These are phyloP conservation scores for Betta splendens DNA, from an alignment of 2,797 vertebrate species.

Conservation along the genomic window DNA sequence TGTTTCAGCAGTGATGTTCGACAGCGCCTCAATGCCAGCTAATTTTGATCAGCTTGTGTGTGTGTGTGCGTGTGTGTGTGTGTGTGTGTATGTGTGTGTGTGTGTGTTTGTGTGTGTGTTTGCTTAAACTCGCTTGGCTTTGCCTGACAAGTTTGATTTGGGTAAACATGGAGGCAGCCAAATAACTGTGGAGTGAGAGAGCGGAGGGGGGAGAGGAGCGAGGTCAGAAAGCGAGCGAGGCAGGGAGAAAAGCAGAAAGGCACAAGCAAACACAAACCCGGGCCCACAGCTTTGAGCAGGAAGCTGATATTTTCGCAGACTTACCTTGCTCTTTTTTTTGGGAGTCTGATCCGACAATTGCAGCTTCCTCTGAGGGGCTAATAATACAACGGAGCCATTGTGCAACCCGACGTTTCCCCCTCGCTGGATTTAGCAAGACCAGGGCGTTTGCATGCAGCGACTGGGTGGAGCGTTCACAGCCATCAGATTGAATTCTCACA, in stretches of 20 bases:
- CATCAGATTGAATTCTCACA: slow-evolving; percentile 72
- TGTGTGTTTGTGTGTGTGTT: slow-evolving; percentile 25
- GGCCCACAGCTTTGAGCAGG: slow-evolving; percentile 63
- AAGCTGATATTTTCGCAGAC: slow-evolving; percentile 79
- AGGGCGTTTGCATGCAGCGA: slow-evolving; percentile 66
- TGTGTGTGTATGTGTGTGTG: no score
- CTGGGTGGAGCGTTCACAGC: slow-evolving; percentile 60
- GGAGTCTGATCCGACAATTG: slow-evolving; percentile 78
- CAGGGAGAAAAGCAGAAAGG: slow-evolving; percentile 46
- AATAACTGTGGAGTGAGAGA: slow-evolving; percentile 42
- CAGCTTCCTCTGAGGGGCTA: slow-evolving; percentile 78
- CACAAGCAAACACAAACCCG: slow-evolving; percentile 48
- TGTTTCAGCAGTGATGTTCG: slow-evolving; percentile 33
- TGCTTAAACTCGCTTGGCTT: slow-evolving; percentile 55
- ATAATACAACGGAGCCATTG: slow-evolving; percentile 75
- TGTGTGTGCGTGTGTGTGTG: slow-evolving; percentile 6
- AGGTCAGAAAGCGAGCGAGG: slow-evolving; percentile 56
- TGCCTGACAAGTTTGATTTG: slow-evolving; percentile 57
- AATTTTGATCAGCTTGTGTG: slow-evolving; percentile 27
- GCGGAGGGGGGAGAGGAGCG: slow-evolving; percentile 17
- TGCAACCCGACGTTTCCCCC: slow-evolving; percentile 70
- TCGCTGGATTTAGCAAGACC: slow-evolving; percentile 68
- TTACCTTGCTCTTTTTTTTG: slow-evolving; percentile 60
- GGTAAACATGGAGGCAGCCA: slow-evolving; percentile 61
- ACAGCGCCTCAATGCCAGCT: slow-evolving; percentile 17